A percentile compares a stretch with the other conserved stretches of the same genome.
These are phyloP conservation scores for Taxidea taxus DNA, from an alignment of 2,113 vertebrate genomes.

Conservation along the genomic window DNA sequence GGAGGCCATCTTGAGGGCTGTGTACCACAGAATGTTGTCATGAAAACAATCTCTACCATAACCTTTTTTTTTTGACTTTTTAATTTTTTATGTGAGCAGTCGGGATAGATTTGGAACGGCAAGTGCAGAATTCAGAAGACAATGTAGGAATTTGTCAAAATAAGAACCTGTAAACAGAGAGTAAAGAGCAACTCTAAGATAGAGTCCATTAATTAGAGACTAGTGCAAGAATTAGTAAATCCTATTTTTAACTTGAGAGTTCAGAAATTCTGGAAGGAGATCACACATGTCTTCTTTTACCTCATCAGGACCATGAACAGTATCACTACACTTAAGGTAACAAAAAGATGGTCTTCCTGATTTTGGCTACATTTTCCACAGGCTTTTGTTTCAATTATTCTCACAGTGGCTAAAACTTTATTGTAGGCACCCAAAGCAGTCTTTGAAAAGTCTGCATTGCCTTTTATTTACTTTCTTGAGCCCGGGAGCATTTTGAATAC, in stretches of 20 bases:
- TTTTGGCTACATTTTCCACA: background rate
- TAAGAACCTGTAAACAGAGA: background rate
- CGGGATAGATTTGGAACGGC: background rate
- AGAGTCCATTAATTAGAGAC: background rate
- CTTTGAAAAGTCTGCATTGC: slow-evolving; percentile 10
- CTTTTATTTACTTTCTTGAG: slow-evolving; percentile 9
- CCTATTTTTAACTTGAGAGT: background rate
- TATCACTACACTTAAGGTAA: background rate
- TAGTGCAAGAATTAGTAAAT: background rate
- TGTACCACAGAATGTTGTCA: background rate
- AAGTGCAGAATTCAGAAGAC: background rate
- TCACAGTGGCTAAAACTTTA: background rate
- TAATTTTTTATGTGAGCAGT: background rate
- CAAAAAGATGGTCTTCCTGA: background rate
- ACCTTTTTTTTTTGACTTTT: background rate
- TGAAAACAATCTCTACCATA: background rate
- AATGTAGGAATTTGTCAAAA: background rate
- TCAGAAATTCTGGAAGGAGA: background rate
- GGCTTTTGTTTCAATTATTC: background rate
- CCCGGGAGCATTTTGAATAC: background rate
- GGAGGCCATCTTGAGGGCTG: background rate
- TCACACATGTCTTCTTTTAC: background rate
- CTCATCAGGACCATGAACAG: background rate
- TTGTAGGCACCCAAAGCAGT: background rate
- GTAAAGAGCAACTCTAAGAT: background rate